Base-by-base conservation (phyloP, 2,888 invertebrate genomes). In the Caenorhabditis sp. region DNA sequence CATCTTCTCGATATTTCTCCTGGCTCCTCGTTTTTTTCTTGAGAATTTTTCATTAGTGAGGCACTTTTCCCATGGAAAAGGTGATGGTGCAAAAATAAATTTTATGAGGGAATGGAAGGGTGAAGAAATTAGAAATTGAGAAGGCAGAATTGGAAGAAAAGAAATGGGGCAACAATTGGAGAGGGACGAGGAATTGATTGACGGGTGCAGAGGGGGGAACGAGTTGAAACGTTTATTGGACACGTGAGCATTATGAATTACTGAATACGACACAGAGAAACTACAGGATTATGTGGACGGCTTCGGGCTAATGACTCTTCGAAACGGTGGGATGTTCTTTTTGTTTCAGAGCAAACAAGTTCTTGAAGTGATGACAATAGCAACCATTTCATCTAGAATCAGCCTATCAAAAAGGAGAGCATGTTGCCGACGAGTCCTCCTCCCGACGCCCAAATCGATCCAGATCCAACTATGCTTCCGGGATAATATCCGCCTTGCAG, bases 341-440 rank as follows among this genome's bases (percentile, higher is more conserved):
- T n/a, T n/a, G n/a, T n/a, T n/a, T n/a, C n/a, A n/a, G n/a, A n/a
- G n/a, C n/a, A n/a, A n/a, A n/a, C n/a, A n/a, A n/a, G n/a, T n/a
- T n/a, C n/a, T n/a, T n/a, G n/a, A n/a, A n/a, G n/a, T n/a, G n/a
- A n/a, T n/a, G n/a, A n/a, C n/a, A n/a, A n/a, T n/a, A n/a, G n/a
- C 32, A 32, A 6, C 32, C 32, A 32, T 32, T 9, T 6, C 32
- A 6, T 32, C 32, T 32, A 6, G n/a, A 32, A 28, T 67, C 40
- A 82, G 15, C 82, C 82, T 13, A 78, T 60, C 11, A 82, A 28
- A 69, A 82, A 82, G 2, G 78, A 78, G n/a, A 82, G 53, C 58
- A 82, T 78, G 47, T 82, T 82, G 3, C 82, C 82, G 20, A 82
- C 82, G 3, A 82, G 68, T n/a, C 82, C 82, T 18, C 82, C 82